These are phyloP conservation scores for Parasteatoda lunata DNA, from an alignment of 2,888 invertebrate genomes.

Conservation along the genomic window DNA sequence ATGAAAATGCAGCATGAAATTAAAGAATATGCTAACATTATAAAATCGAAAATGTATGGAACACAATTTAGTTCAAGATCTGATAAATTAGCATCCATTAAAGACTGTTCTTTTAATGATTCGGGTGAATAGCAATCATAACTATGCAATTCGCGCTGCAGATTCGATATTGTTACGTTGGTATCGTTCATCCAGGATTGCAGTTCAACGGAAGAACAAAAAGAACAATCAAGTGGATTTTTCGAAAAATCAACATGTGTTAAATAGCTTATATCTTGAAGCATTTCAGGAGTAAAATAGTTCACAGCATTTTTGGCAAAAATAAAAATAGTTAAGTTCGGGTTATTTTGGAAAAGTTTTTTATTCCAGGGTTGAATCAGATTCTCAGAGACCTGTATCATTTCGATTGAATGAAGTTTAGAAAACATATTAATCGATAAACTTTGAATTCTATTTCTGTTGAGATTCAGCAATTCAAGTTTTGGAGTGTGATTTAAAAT, in stretches of 20 bases:
- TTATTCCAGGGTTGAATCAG: conserved; percentile 31
- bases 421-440: conserved; percentile 12
- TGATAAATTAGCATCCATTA: background rate
- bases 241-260: conserved; percentile 17
- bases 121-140: conserved; percentile 11
- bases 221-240: conserved; percentile 37
- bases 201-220: conserved; percentile 26
- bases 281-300: conserved; percentile 32
- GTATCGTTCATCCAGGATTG: conserved; percentile 28
- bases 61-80: conserved; percentile 1
- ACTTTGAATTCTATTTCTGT: conserved; percentile 19
- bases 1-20: background rate
- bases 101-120: background rate
- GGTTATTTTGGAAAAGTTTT: background rate
- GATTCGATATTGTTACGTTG: background rate
- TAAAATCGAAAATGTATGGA: background rate
- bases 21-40: background rate
- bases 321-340: background rate
- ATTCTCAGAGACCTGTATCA: conserved; percentile 7
- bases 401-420: background rate
- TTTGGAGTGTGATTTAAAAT: conserved; percentile 16
- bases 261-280: conserved; percentile 29
- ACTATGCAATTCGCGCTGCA: background rate
- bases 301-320: conserved; percentile 9
- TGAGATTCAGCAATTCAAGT: conserved; percentile 6